These are phyloP conservation scores for Hippoglossus hippoglossus DNA, from an alignment of 2,797 vertebrate species.

Conservation along the genomic window DNA sequence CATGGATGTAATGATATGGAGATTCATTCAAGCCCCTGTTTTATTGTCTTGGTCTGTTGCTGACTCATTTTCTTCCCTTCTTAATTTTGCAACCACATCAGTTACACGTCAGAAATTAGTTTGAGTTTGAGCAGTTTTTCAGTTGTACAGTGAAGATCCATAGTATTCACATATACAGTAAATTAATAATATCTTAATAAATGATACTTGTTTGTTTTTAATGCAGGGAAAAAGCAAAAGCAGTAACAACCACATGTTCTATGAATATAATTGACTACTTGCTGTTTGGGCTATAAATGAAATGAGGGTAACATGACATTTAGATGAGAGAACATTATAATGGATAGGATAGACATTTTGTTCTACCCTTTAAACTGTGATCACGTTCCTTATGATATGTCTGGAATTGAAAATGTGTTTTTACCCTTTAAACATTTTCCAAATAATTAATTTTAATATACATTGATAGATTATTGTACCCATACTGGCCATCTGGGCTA, in stretches of 20 bases:
- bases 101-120: slow-evolving; percentile 17
- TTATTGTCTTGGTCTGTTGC: slow-evolving; percentile 29
- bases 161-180: slow-evolving; percentile 3
- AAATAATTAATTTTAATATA: neutral
- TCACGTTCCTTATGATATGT: no score
- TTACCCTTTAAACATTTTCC: neutral
- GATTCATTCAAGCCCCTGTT: slow-evolving; percentile 37
- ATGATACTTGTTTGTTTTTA: neutral
- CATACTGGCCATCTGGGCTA: neutral
- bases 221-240: neutral
- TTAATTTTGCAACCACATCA: slow-evolving; percentile 24
- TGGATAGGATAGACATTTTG: no score
- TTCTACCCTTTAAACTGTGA: no score
- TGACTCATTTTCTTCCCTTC: slow-evolving; percentile 17
- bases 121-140: neutral
- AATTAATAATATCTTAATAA: neutral
- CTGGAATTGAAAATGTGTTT: neutral
- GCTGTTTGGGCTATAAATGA: no score
- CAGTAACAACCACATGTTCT: no score
- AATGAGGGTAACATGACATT: neutral
- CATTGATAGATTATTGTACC: neutral
- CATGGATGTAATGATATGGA: slow-evolving; percentile 45
- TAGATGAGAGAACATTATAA: no score
- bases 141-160: neutral
- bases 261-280: no score